phyloP scores from a whole-genome alignment of 2,113 vertebrate species.

The Psephotus haematonotus region DNA sequence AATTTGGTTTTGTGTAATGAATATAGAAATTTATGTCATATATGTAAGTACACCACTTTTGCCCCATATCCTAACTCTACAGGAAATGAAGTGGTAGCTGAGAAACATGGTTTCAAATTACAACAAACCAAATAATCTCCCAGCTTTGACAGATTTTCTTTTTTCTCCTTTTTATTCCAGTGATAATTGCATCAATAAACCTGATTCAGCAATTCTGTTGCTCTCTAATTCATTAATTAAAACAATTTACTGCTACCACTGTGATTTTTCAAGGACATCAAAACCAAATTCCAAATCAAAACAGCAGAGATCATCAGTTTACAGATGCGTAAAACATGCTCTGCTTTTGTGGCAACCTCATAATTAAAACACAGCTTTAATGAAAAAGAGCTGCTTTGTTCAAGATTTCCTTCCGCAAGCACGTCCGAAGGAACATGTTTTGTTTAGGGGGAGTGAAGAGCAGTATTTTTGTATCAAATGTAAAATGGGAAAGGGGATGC shows the following conservation, averaged over 20 bases:
- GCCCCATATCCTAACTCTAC: neutral
- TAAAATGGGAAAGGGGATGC: neutral
- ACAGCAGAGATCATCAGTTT: slow-evolving; percentile 64
- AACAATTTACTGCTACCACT: slow-evolving; percentile 69
- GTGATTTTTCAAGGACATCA: slow-evolving; percentile 75
- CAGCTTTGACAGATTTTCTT: slow-evolving; percentile 24
- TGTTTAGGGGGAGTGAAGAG: neutral
- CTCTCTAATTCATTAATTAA: slow-evolving; percentile 77
- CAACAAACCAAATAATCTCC: slow-evolving; percentile 33
- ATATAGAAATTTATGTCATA: neutral
- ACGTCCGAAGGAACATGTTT: neutral
- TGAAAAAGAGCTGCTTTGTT: neutral
- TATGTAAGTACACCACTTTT: fast-evolving
- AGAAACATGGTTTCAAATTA: slow-evolving; percentile 28
- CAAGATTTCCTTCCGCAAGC: neutral
- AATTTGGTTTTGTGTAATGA: neutral
- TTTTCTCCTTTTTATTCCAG: slow-evolving; percentile 45
- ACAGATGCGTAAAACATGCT: slow-evolving; percentile 5
- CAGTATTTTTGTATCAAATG: neutral
- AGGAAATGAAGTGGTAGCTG: neutral
- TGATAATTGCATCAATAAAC: slow-evolving; percentile 71
- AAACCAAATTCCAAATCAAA: slow-evolving; percentile 73
- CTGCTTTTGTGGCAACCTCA: slow-evolving; percentile 16
- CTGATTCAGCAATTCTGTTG: slow-evolving; percentile 69
- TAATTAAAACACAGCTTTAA: slow-evolving; percentile 36